phyloP scores from a whole-genome alignment of 2,797 vertebrate genomes.

The Astyanax mexicanus region DNA sequence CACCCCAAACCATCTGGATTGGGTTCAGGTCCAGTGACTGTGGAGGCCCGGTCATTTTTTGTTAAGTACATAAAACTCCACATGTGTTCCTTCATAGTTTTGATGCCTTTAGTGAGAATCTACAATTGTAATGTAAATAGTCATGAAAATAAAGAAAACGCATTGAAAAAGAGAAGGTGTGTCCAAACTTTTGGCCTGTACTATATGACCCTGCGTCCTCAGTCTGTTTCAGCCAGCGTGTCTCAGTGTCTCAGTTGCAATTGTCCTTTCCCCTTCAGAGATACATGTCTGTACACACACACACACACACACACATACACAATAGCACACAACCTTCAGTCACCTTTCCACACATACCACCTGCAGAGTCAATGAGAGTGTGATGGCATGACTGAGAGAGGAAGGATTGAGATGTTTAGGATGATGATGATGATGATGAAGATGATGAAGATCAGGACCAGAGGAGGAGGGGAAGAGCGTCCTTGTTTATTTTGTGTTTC shows the following conservation, averaged over 20 bases:
- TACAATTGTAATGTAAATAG: too few relatives aligned
- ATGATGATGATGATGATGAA: constrained; percentile 4
- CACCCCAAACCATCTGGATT: too few relatives aligned
- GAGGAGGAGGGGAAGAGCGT: background rate
- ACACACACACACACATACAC: background rate
- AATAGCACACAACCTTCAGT: constrained; percentile 5
- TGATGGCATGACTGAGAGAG: background rate
- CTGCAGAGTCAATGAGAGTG: constrained; percentile 15
- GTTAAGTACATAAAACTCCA: too few relatives aligned
- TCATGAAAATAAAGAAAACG: too few relatives aligned
- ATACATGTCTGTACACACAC: background rate
- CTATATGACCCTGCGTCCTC: background rate
- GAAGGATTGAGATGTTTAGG: background rate
- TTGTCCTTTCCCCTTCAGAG: background rate
- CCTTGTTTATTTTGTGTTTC: constrained; percentile 19
- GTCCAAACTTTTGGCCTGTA: too few relatives aligned
- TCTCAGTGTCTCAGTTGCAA: background rate
- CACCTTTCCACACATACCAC: constrained; percentile 13
- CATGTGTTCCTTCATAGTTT: too few relatives aligned
- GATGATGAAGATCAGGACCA: background rate
- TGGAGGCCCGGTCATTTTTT: too few relatives aligned
- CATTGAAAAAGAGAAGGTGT: too few relatives aligned
- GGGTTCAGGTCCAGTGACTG: too few relatives aligned
- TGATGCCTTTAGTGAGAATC: too few relatives aligned
- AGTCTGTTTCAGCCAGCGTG: background rate